A percentile compares a stretch with the other conserved stretches of the same genome.
Conservation (phyloP, 2,113 vertebrate species). For the Steatornis caripensis region DNA sequence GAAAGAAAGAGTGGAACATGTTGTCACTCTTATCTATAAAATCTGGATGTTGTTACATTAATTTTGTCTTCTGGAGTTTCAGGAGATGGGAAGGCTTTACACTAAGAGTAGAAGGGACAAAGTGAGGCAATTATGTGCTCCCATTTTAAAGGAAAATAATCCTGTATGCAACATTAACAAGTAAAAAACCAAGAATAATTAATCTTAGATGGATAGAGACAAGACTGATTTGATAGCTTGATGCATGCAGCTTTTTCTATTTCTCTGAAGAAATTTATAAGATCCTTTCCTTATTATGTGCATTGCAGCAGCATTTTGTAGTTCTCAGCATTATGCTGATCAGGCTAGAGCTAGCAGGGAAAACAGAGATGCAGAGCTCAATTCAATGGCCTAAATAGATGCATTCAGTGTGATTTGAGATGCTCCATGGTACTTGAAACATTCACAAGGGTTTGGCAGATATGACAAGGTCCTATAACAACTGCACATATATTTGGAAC, state of each 20-base stretch:
- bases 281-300: not conserved
- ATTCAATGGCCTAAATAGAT: not conserved
- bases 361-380: not conserved
- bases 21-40: not conserved
- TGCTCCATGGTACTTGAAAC: not conserved
- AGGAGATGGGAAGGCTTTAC: not conserved
- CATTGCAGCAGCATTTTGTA: not conserved
- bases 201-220: not conserved
- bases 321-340: not conserved
- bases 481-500: not conserved
- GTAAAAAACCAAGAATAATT: not conserved
- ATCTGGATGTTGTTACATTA: not conserved
- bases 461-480: not conserved
- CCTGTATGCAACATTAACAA: not conserved
- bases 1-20: not conserved
- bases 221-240: not conserved
- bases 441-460: not conserved
- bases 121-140: not conserved
- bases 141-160: not conserved
- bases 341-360: not conserved
- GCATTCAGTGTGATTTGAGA: not conserved
- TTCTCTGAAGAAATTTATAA: not conserved
- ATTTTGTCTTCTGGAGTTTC: not conserved
- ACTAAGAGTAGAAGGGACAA: not conserved
- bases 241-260: not conserved